phyloP scores from a whole-genome alignment of 2,888 invertebrate species.

The Melangyna quadrimaculata region DNA sequence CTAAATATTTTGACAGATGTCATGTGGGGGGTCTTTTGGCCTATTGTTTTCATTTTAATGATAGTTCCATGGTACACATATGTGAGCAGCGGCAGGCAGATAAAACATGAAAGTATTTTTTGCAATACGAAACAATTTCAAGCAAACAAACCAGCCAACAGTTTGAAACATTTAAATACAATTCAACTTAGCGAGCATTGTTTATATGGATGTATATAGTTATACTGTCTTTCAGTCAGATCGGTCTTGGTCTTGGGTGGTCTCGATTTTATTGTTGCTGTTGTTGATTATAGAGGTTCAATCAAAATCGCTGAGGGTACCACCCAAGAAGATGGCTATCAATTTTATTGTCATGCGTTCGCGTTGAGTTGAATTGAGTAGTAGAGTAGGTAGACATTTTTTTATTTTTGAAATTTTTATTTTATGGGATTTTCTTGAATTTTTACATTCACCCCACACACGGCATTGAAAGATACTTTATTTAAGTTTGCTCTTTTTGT shows the following conservation, averaged over 20 bases:
- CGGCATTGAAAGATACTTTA: conserved; percentile 11
- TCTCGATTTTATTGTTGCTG: conserved; percentile 33
- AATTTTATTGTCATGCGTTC: conserved; percentile 68
- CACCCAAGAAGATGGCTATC: conserved; percentile 70
- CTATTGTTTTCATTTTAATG: conserved; percentile 12
- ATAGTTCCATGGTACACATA: conserved; percentile 21
- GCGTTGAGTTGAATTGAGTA: conserved; percentile 42
- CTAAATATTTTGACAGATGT: conserved; percentile 66
- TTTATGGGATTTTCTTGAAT: conserved; percentile 19
- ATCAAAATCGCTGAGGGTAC: conserved; percentile 69
- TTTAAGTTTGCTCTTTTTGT: conserved; percentile 25
- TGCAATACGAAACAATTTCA: background rate
- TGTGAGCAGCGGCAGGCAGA: background rate
- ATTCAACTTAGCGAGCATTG: background rate
- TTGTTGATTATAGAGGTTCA: conserved; percentile 68
- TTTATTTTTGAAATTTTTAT: background rate
- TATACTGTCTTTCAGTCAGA: conserved; percentile 4
- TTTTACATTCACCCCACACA: conserved; percentile 31
- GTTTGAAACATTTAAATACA: conserved; percentile 7
- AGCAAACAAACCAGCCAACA: background rate
- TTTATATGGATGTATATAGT: background rate
- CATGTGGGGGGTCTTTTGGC: conserved; percentile 31
- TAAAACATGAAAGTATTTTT: background rate
- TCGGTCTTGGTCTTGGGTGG: conserved; percentile 49
- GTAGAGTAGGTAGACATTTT: conserved; percentile 39